phyloP scores from a whole-genome alignment of 2,888 invertebrate species.

The Thelaira solivaga region DNA sequence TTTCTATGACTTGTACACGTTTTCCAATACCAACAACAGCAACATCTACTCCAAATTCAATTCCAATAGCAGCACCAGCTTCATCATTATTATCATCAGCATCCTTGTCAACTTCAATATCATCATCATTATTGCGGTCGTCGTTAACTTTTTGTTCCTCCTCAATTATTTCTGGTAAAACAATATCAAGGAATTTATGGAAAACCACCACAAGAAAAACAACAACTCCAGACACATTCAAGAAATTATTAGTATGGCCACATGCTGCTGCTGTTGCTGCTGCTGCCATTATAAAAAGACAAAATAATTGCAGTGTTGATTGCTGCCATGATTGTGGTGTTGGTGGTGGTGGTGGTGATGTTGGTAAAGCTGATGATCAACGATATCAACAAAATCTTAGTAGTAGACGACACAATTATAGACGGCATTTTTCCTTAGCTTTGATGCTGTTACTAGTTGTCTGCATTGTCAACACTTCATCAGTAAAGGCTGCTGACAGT shows the following conservation, averaged over 20 bases:
- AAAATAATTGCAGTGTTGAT: constrained; percentile 30
- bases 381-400: constrained; percentile 38
- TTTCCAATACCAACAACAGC: not conserved
- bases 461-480: constrained; percentile 61
- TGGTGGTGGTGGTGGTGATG: not conserved
- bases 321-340: not conserved
- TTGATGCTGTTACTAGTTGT: constrained; percentile 61
- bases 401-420: constrained; percentile 41
- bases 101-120: not conserved
- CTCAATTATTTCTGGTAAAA: constrained; percentile 47
- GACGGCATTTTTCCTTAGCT: constrained; percentile 56
- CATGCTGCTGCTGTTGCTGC: too few relatives aligned
- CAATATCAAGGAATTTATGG: constrained; percentile 57
- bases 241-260: constrained; percentile 25
- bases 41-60: too few relatives aligned
- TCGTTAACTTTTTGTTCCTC: constrained; percentile 4
- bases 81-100: not conserved
- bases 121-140: not conserved
- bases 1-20: constrained; percentile 38
- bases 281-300: constrained; percentile 39
- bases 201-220: constrained; percentile 28
- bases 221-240: constrained; percentile 20
- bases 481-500: constrained; percentile 62
- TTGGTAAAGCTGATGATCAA: not conserved
- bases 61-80: too few relatives aligned